phyloP scores from a whole-genome alignment of 2,797 vertebrate species.

The Enteromius anoplus region DNA sequence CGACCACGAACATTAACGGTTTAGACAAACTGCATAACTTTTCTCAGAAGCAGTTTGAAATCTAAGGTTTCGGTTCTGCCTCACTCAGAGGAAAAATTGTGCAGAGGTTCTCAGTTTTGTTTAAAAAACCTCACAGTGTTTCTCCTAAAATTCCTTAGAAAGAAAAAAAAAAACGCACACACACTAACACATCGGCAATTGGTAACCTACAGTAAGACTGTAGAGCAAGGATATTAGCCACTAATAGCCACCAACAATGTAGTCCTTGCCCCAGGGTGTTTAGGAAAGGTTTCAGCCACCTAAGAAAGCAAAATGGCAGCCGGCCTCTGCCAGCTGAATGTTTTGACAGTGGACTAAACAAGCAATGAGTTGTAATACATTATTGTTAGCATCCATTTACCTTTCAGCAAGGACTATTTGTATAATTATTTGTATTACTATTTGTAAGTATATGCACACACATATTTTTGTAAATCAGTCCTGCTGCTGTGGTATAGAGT shows the following conservation, averaged over 20 bases:
- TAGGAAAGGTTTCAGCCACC: background rate
- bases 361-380: background rate
- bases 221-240: background rate
- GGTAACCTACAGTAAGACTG: background rate
- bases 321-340: background rate
- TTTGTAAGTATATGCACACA: background rate
- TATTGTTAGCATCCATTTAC: background rate
- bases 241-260: background rate
- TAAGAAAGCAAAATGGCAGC: background rate
- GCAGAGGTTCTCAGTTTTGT: background rate
- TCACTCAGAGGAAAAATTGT: background rate
- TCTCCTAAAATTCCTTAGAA: background rate
- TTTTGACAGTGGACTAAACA: background rate
- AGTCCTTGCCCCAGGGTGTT: background rate
- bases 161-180: background rate
- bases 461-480: background rate
- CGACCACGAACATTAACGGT: background rate
- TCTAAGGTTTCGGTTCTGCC: background rate
- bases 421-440: too few species aligned
- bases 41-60: conserved; percentile 2
- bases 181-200: background rate
- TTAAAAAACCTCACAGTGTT: background rate
- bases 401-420: background rate
- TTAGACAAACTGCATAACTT: conserved; percentile 11
- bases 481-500: background rate